Evolutionary conservation across 2,888 invertebrate species (phyloP).

Genomic region (Sesia bembeciformis): DNA sequence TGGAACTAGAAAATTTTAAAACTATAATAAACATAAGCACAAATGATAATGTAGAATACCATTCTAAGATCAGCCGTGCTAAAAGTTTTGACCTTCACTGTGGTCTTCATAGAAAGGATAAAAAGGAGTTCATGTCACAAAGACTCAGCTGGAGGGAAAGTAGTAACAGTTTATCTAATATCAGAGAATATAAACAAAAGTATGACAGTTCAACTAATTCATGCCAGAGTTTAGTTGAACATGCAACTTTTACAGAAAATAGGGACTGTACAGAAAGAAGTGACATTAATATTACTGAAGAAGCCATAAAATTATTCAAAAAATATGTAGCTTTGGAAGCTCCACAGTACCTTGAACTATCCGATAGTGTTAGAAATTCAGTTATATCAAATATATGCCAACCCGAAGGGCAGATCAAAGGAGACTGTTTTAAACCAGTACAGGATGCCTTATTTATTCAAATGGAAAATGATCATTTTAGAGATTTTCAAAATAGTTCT

Average conservation of each 20-base stretch:
- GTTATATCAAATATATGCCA: conserved; percentile 80
- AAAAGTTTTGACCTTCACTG: conserved; percentile 50
- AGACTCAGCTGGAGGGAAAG: conserved; percentile 33
- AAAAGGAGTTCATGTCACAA: conserved; percentile 24
- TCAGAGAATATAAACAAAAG: conserved; percentile 23
- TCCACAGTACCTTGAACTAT: conserved; percentile 73
- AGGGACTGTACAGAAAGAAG: conserved; percentile 21
- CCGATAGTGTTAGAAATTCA: conserved; percentile 72
- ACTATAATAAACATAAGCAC: conserved; percentile 20
- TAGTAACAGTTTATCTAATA: conserved; percentile 12
- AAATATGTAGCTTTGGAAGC: conserved; percentile 84
- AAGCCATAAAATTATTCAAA: conserved; percentile 83
- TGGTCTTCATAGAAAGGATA: conserved; percentile 10
- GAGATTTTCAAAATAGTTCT: conserved; percentile 87
- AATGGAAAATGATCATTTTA: conserved; percentile 84
- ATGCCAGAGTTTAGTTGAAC: conserved; percentile 41
- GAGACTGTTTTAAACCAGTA: conserved; percentile 82
- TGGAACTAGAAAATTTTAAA: conserved; percentile 82
- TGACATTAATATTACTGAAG: conserved; percentile 52
- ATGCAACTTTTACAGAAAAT: conserved; percentile 15
- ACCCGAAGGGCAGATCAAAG: conserved; percentile 77
- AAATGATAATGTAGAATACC: conserved; percentile 21
- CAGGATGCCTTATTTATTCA: conserved; percentile 79
- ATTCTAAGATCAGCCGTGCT: conserved; percentile 39
- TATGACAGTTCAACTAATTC: conserved; percentile 41